These are phyloP conservation scores for Aleiodes alternator DNA, from an alignment of 2,888 invertebrate species.

Conservation along the genomic window DNA sequence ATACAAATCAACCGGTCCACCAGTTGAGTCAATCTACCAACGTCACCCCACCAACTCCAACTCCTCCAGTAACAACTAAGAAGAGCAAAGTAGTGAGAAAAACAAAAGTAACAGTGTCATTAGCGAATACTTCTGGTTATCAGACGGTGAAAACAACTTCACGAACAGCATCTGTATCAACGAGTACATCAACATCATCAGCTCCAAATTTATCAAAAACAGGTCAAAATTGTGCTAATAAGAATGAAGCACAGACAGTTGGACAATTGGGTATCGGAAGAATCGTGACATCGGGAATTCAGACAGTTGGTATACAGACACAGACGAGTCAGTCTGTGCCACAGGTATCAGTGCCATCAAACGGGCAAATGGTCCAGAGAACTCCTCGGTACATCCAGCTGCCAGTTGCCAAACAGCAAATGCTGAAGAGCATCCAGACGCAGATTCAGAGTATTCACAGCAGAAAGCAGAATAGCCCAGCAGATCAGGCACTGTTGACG, in stretches of 20 bases:
- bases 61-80: slow-evolving; percentile 58
- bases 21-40: slow-evolving; percentile 37
- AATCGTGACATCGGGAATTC: slow-evolving; percentile 33
- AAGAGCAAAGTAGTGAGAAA: slow-evolving; percentile 70
- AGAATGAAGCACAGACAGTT: slow-evolving; percentile 57
- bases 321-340: slow-evolving; percentile 15
- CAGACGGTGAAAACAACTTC: slow-evolving; percentile 64
- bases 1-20: slow-evolving; percentile 6
- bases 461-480: slow-evolving; percentile 74
- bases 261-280: slow-evolving; percentile 57
- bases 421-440: slow-evolving; percentile 74
- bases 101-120: slow-evolving; percentile 63
- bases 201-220: slow-evolving; percentile 32
- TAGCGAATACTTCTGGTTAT: slow-evolving; percentile 61
- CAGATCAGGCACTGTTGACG: slow-evolving; percentile 78
- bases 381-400: slow-evolving; percentile 84
- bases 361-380: slow-evolving; percentile 76
- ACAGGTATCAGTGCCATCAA: slow-evolving; percentile 61
- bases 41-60: slow-evolving; percentile 31
- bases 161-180: slow-evolving; percentile 53
- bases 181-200: slow-evolving; percentile 22
- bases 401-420: slow-evolving; percentile 84
- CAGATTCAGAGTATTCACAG: slow-evolving; percentile 82
- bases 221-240: slow-evolving; percentile 54
- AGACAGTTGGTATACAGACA: slow-evolving; percentile 21